Evolutionary conservation across 1,140 invertebrate genomes (phyloP).

Genomic region (Drosophila ambigua): DNA sequence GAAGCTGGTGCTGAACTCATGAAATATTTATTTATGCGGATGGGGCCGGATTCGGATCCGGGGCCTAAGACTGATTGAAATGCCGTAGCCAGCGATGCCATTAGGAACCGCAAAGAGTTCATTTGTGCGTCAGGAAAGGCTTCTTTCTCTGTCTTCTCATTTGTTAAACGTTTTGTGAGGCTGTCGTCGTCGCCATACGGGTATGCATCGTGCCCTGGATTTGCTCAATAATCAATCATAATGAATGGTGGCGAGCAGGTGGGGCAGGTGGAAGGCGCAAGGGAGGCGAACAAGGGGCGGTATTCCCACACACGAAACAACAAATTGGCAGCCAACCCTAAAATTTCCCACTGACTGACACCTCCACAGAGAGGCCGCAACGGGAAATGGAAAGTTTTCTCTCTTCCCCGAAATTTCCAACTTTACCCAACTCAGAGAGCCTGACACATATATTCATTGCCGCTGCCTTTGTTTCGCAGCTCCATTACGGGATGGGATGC

Average conservation of each 20-base stretch:
- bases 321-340: slow-evolving; percentile 33
- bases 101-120: slow-evolving; percentile 32
- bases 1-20: slow-evolving; percentile 53
- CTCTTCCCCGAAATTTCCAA: slow-evolving; percentile 32
- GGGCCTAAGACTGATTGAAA: slow-evolving; percentile 63
- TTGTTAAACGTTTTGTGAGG: slow-evolving; percentile 71
- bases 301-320: slow-evolving; percentile 12
- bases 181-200: slow-evolving; percentile 28
- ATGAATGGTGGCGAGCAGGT: slow-evolving; percentile 47
- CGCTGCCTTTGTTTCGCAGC: slow-evolving; percentile 26
- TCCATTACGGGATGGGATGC: slow-evolving; percentile 27
- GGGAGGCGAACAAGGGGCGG: slow-evolving; percentile 3
- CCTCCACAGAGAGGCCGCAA: neutral
- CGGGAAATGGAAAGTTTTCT: slow-evolving; percentile 44
- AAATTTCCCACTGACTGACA: slow-evolving; percentile 20
- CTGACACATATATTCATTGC: slow-evolving; percentile 48
- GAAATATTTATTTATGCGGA: slow-evolving; percentile 79
- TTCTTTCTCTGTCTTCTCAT: slow-evolving; percentile 50
- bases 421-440: slow-evolving; percentile 26
- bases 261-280: slow-evolving; percentile 2
- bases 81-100: slow-evolving; percentile 22
- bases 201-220: slow-evolving; percentile 35
- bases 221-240: slow-evolving; percentile 76
- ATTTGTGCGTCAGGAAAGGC: slow-evolving; percentile 57
- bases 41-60: slow-evolving; percentile 47